Conservation (phyloP, 2,888 invertebrate genomes). For the Phlogophora meticulosa region DNA sequence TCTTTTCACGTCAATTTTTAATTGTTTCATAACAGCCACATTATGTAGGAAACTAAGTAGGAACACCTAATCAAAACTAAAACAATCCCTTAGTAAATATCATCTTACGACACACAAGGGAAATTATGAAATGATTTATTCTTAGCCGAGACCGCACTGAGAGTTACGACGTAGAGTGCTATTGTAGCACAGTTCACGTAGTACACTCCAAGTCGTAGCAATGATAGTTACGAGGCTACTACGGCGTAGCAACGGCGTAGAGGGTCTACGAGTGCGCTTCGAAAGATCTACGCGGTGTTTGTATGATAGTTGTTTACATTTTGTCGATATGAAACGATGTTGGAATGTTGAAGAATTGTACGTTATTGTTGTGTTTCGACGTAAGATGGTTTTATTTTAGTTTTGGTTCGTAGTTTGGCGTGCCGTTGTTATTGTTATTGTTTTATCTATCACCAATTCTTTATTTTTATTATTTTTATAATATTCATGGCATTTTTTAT, state of each 20-base stretch:
- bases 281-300: slow-evolving; percentile 51
- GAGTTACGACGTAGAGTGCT: slow-evolving; percentile 54
- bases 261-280: slow-evolving; percentile 60
- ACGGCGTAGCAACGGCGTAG: slow-evolving; percentile 57
- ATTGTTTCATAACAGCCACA: slow-evolving; percentile 3
- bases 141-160: slow-evolving; percentile 48
- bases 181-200: slow-evolving; percentile 61
- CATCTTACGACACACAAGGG: slow-evolving; percentile 55
- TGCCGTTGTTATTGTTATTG: background rate
- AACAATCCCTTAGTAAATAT: slow-evolving; percentile 42
- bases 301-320: slow-evolving; percentile 37
- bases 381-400: background rate
- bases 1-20: background rate
- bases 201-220: slow-evolving; percentile 60
- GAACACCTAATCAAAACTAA: slow-evolving; percentile 41
- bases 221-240: slow-evolving; percentile 59
- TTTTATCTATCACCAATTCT: background rate
- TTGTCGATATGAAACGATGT: slow-evolving; percentile 34
- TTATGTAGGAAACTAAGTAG: slow-evolving; percentile 37
- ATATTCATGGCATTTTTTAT: too few species aligned
- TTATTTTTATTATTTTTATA: too few species aligned
- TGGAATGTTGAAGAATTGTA: background rate
- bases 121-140: slow-evolving; percentile 62
- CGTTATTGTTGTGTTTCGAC: background rate
- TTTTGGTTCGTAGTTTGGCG: background rate